Evolutionary conservation across 2,888 invertebrate species (phyloP), one percentile per base, ranked within the genome.

Genomic region (Serripes groenlandicus): DNA sequence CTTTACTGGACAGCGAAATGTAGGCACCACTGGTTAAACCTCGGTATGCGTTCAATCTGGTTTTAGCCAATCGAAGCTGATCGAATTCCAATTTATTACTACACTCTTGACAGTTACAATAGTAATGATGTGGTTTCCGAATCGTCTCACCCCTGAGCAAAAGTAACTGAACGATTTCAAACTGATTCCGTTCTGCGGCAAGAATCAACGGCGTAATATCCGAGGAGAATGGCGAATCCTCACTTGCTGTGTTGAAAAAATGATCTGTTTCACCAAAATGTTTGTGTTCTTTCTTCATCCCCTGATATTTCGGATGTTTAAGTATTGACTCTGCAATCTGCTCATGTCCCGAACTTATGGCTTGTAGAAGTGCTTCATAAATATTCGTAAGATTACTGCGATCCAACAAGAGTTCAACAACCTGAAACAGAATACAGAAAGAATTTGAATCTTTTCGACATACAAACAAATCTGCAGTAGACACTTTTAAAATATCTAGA

Each of bases 321-420:
- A 93, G 88, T 76, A 93, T 93, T 34, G 91, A 90, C 83, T 93
- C 93, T 0, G 93, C 92, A 32, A 93, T 93, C 78, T 93, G 92
- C 82, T 93, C 92, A 82, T 93, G 93, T 11, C 92, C 93, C 21
- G 92, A 89, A 78, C 92, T 92, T 64, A 93, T 93, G 34, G 93
- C 92, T 26, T 92, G 89, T 49, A 93, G 83, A 11, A 93, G 87
- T 0, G 93, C 93, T 72, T 93, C 92, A 83, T 93, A 91, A 70
- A 93, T 92, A 75, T 90, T 91, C 35, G 89, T 86, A 1, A 89
- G 85, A 78, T 93, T 92, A 71, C 91, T 92, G 58, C 91, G 82
- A 69, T 92, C 91, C 58, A 93, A 81, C 30, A 93, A 81, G 4
- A 92, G 81, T 42, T 92, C 90, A 23, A 92, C 92, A 9, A 92